Base-by-base conservation (phyloP, 2,888 invertebrate genomes). In the Axea sp. region DNA sequence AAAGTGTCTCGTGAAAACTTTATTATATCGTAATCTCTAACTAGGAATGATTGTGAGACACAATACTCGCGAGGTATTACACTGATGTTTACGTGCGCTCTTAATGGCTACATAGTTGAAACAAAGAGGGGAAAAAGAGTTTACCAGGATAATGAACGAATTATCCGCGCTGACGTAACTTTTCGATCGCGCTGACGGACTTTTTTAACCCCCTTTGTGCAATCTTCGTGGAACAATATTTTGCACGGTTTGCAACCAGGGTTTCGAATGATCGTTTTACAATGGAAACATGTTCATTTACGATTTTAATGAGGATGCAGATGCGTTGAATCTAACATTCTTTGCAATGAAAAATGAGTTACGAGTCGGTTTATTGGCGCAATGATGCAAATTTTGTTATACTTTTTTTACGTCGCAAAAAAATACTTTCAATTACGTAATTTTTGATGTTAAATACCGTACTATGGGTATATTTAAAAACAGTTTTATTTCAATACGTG, bases 1-100 rank as follows among this genome's bases (percentile, higher is more conserved):
- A 37, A 69, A 55, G 55, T 55, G 62, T 62, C 47, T 71, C 49
- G 31, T 62, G 55, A 71, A 71, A 62, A 47, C 15, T 62, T 62
- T 55, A 62, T 62, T 53, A 55, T 31, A 62, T 41, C 28, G 47
- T 62, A 71, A 71, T 39, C 62, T 62, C 49, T 19, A 49, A 12
- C 41, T 53, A 11, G 15, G 19, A 45, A 43, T 7, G 53, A 53
- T 41, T 55, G 55, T 31, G 6, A 41, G 41, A 41, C 31, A 39
- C 2, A 33, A 0, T 15, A 15, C 17, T 37, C 28, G 55, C 30
- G 39, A 9, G 41, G 12, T 41, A 28, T 31, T 31, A 31, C 55
- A 15, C 0, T 9, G 55, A 41, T 55, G 31, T 55, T 55, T 31
- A 41, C 31, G 41, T 31, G 55, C 22, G 8, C 55, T 41, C 22